Conservation (phyloP, 2,888 invertebrate species). For the Hemaris fuciformis region DNA sequence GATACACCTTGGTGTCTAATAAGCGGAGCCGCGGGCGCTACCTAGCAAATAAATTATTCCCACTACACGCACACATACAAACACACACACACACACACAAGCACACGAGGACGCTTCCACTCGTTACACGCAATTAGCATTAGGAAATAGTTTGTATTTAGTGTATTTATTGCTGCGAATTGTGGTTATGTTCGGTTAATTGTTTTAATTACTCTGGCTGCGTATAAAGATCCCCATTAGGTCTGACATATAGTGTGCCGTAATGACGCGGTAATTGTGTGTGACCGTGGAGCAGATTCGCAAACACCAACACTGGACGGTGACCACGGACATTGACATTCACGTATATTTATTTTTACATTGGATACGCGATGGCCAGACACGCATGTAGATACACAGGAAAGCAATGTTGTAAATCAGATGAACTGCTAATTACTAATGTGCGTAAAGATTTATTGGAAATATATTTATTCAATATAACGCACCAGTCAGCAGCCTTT, state of each 20-base stretch:
- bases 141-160: background rate
- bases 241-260: background rate
- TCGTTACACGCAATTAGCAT: background rate
- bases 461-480: no score
- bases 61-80: background rate
- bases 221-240: background rate
- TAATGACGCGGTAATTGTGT: background rate
- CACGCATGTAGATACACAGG: no score
- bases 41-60: background rate
- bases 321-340: no score
- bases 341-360: no score
- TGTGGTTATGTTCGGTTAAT: background rate
- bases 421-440: no score
- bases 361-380: no score
- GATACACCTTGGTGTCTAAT: background rate
- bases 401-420: no score
- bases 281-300: background rate
- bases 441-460: no score
- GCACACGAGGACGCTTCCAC: background rate
- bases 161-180: background rate
- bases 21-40: background rate
- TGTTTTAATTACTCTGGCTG: background rate
- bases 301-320: no score
- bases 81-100: background rate
- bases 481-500: no score